Base-by-base conservation (phyloP, 2,888 invertebrate genomes). In the Erebia ligea region DNA sequence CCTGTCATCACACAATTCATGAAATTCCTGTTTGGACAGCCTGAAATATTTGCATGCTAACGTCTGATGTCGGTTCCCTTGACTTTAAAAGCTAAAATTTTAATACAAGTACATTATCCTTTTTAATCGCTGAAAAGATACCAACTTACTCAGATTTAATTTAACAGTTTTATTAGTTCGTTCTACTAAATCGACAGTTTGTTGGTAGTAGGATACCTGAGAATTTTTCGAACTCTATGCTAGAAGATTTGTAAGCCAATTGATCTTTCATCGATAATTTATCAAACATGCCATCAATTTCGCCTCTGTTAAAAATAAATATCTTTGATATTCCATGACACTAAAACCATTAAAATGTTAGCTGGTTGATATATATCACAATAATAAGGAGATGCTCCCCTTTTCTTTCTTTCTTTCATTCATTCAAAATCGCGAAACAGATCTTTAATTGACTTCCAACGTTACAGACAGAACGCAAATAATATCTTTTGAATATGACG, bases 1-100 rank as follows among this genome's bases (percentile, higher is more conserved):
- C 67, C 69, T 67, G 73, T 71, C 72, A 69, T 68, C 68, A 67
- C 64, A 63, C 68, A 67, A 72, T 74, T 74, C 68, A 74, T 70
- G 67, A 74, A 66, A 70, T 69, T 67, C 48, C 52, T 68, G 68
- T 65, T 73, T 66, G 68, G 54, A 66, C 50, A 68, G 56, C 48
- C 56, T 61, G 48, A 65, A 68, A 58, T 64, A 69, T 66, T 66
- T 64, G 65, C 68, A 48, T 66, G 57, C 17, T 68, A 58, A 69
- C 45, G 61, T 69, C n/a, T 61, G 19, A 48, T 57, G 48, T 65
- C 34, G 19, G 64, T 56, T 40, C 42, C 25, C 42, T 62, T 21
- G 15, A 42, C 54, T 50, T 58, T 52, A 2, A 34, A 56, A 8
- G 57, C 13, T 40, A n/a, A 59, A 9, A 17, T 40, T 40, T 59